A percentile compares a stretch with the other conserved stretches of the same genome.
Conservation (phyloP, 2,888 invertebrate genomes). For the Phalangium opilio region DNA sequence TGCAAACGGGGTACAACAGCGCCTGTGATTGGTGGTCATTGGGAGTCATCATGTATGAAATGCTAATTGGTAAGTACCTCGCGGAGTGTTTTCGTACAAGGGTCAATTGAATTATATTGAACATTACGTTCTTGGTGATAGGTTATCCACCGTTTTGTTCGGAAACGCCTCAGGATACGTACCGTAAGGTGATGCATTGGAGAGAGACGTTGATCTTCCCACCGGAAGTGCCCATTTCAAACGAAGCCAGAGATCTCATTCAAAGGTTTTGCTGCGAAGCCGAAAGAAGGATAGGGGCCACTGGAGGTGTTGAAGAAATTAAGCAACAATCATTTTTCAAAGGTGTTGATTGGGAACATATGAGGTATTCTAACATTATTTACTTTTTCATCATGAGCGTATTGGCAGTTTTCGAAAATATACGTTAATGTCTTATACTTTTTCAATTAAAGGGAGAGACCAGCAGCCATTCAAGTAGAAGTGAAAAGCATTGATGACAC, state of each 20-base stretch:
- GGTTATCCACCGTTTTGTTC: constrained; percentile 99
- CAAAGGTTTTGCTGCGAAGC: constrained; percentile 89
- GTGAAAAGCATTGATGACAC: constrained; percentile 99
- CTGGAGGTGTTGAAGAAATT: constrained; percentile 83
- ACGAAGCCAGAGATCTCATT: constrained; percentile 90
- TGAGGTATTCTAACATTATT: constrained; percentile 41
- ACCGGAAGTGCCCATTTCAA: constrained; percentile 97
- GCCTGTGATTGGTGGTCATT: constrained; percentile 99
- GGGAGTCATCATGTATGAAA: constrained; percentile 99
- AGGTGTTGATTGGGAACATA: constrained; percentile 97
- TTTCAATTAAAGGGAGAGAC: constrained; percentile 49
- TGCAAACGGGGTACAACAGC: constrained; percentile 93
- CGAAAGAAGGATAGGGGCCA: constrained; percentile 76
- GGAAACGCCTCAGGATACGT: constrained; percentile 93
- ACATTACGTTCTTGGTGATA: constrained; percentile 23
- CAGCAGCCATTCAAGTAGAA: constrained; percentile 93
- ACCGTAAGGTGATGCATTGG: constrained; percentile 98
- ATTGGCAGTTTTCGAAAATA: too few species aligned
- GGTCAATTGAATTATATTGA: neutral
- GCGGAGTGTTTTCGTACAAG: neutral
- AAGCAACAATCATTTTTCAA: constrained; percentile 76
- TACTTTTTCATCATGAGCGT: too few species aligned
- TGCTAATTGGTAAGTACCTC: constrained; percentile 67
- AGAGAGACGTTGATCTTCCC: constrained; percentile 94
- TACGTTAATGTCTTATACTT: neutral